Evolutionary conservation across 2,797 vertebrate species (phyloP).

Genomic region (Brachymystax lenok): DNA sequence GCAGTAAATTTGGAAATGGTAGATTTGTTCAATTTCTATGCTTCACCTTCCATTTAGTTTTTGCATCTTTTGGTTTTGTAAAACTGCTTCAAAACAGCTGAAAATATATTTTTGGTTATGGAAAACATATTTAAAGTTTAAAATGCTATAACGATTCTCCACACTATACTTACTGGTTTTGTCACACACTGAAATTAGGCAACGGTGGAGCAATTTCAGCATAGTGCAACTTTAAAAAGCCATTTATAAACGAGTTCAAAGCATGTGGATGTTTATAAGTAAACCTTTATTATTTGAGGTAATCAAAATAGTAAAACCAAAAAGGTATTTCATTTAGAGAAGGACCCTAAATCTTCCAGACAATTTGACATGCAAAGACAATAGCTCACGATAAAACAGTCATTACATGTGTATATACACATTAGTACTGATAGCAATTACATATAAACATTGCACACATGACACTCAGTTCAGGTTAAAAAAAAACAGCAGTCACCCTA

Average conservation of each 20-base stretch:
- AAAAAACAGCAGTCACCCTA: not conserved
- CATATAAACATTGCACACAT: not conserved
- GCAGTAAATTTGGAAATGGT: too few relatives aligned
- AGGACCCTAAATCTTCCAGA: not conserved
- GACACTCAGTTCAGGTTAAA: not conserved
- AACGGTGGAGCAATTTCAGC: too few relatives aligned
- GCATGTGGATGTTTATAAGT: not conserved
- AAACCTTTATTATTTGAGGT: not conserved
- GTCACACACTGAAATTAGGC: too few relatives aligned
- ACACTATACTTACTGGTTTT: too few relatives aligned
- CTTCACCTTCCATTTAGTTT: too few relatives aligned
- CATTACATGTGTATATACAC: not conserved
- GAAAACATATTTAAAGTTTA: too few relatives aligned
- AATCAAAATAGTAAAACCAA: not conserved
- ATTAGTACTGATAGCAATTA: not conserved
- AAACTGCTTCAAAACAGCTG: too few relatives aligned
- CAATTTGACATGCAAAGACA: conserved; percentile 1
- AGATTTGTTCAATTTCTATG: too few relatives aligned
- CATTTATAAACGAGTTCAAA: not conserved
- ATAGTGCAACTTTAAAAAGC: too few relatives aligned
- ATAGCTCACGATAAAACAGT: not conserved
- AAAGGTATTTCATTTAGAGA: not conserved
- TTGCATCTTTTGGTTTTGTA: too few relatives aligned
- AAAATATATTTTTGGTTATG: too few relatives aligned
- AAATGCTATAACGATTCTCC: too few relatives aligned